These are phyloP conservation scores for Coregonus sp. DNA, from an alignment of 2,797 vertebrate species.

Conservation along the genomic window DNA sequence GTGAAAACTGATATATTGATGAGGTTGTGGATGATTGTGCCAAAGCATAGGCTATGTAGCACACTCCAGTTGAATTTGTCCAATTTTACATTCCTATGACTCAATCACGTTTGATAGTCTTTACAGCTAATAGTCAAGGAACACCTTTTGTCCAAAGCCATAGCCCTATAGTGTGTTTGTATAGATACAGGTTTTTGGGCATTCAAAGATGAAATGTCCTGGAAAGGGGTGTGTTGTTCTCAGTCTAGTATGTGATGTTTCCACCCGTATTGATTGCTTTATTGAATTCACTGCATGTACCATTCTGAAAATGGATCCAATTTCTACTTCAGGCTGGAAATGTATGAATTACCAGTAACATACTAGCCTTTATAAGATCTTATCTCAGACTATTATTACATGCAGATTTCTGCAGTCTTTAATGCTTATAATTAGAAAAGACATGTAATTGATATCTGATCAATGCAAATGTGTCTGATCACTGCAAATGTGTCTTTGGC, in stretches of 20 bases:
- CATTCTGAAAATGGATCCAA: constrained; percentile 47
- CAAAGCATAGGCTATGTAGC: neutral
- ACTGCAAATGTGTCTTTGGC: neutral
- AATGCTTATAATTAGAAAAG: neutral
- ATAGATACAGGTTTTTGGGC: neutral
- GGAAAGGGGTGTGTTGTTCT: constrained; percentile 15
- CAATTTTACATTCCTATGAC: neutral
- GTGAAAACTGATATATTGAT: constrained; percentile 31
- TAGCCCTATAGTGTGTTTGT: neutral
- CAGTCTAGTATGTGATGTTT: constrained; percentile 49
- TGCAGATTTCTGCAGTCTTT: neutral
- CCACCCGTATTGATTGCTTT: constrained; percentile 55
- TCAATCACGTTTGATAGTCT: neutral
- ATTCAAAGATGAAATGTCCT: constrained; percentile 29
- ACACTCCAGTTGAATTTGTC: neutral
- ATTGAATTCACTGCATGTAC: constrained; percentile 54
- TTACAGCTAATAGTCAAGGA: neutral
- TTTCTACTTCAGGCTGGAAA: constrained; percentile 58
- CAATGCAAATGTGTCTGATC: neutral
- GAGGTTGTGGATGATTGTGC: constrained; percentile 2
- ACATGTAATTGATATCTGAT: neutral
- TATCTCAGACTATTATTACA: neutral
- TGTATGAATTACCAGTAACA: constrained; percentile 11
- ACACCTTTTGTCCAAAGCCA: neutral
- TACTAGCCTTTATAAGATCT: neutral